Evolutionary conservation across 2,113 vertebrate species (phyloP), one percentile per base, ranked within the genome.

Genomic region (Macrotus californicus): DNA sequence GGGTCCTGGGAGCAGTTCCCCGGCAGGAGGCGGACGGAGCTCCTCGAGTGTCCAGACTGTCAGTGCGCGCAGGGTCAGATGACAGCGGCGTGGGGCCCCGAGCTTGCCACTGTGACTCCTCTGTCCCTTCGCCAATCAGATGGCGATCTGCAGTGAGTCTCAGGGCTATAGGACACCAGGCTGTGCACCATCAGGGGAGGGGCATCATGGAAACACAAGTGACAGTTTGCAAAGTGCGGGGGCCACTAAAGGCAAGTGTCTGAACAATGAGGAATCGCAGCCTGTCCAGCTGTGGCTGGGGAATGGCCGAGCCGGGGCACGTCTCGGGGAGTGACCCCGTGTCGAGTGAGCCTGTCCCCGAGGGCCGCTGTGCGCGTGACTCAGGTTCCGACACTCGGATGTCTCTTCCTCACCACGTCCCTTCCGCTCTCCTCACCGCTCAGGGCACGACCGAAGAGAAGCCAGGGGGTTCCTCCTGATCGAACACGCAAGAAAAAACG

Each of bases 161-260:
- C 41, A 92, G 90, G 48, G 59, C 24, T 26, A 2, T 85, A 93
- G 64, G 95, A 95, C 96, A 97, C 97, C 97, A 96, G 75, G 85
- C 97, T 97, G 90, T 59, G 96, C 54, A 61, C 95, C 81, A 91
- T 88, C 91, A 77, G 80, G 66, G 75, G 94, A 2, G 4, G 70
- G 87, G 18, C 80, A 92, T 73, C 97, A 70, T 52, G 56, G 83
- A 96, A 61, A 97, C 41, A 88, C 89, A 95, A 96, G 86, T 87
- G 12, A 41, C 93, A 69, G 82, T 96, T 97, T 94, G 82, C 19
- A 13, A 93, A 97, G 93, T 34, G 59, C 15, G 22, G 69, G 3
- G 41, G 31, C 36, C 97, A 93, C 48, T 90, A 73, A 94, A 64
- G 79, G 66, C 84, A 5, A 21, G 41, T 52, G 48, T 93, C 48